Conservation (phyloP, 2,797 vertebrate species). For the Ambastaia sidthimunki region DNA sequence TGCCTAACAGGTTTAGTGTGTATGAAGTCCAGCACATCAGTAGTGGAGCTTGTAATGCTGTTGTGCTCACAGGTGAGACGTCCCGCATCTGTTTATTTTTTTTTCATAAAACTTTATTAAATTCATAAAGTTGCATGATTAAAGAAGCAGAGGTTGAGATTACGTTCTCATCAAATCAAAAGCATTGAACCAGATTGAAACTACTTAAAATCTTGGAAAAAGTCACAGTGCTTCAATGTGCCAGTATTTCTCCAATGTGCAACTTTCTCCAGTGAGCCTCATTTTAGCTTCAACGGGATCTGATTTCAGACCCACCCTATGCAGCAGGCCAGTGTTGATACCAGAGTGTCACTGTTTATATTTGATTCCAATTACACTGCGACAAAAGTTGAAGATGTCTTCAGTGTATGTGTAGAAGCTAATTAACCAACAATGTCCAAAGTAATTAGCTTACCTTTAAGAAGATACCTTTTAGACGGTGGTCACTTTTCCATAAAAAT, state of each 20-base stretch:
- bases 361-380: not conserved
- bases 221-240: not conserved
- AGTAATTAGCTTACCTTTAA: not conserved
- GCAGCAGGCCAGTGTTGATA: not conserved
- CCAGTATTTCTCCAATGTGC: not conserved
- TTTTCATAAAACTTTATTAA: not conserved
- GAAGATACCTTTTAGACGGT: conserved; percentile 7
- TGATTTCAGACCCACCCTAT: conserved; percentile 56
- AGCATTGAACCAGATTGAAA: not conserved
- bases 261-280: not conserved
- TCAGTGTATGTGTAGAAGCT: no score
- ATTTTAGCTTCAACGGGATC: not conserved
- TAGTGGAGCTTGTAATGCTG: conserved; percentile 97
- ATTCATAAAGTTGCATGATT: not conserved
- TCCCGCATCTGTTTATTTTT: not conserved
- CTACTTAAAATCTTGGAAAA: not conserved
- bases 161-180: not conserved
- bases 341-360: not conserved
- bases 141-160: not conserved
- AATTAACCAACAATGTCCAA: not conserved
- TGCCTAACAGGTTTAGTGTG: conserved; percentile 90
- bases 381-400: not conserved
- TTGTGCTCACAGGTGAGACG: conserved; percentile 94
- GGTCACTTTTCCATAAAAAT: not conserved
- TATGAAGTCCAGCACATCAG: conserved; percentile 98